Evolutionary conservation across 2,797 vertebrate species (phyloP).

Genomic region (Numenius phaeopus): DNA sequence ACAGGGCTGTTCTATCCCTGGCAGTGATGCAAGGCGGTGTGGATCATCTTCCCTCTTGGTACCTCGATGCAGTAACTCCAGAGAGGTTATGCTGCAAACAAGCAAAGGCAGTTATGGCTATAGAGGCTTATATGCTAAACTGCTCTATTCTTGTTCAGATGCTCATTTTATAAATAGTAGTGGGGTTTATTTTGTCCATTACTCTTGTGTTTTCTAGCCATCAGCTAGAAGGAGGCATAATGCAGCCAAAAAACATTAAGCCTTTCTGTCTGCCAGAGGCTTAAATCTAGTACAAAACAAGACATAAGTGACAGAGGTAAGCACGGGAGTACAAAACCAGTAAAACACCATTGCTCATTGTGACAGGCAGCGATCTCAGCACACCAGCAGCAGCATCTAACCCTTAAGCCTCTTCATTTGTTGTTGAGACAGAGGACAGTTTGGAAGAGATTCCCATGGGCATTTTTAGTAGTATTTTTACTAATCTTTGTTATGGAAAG

Average conservation of each 20-base stretch:
- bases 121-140: not conserved
- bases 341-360: not conserved
- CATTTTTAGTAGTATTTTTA: not conserved
- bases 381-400: not conserved
- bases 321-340: not conserved
- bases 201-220: not conserved
- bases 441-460: not conserved
- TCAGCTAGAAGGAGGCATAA: not conserved
- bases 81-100: not conserved
- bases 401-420: not conserved
- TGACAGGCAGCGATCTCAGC: not conserved
- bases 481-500: not conserved
- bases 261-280: not conserved
- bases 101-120: not conserved
- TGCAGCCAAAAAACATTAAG: not conserved
- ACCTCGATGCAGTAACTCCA: not conserved
- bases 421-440: not conserved
- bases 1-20: not conserved
- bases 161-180: not conserved
- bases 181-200: not conserved
- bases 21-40: fast-evolving
- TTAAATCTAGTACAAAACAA: not conserved
- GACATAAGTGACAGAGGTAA: not conserved
- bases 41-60: not conserved
- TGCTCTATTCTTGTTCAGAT: not conserved